These are phyloP conservation scores for Streblospio benedicti DNA, from an alignment of 1,140 invertebrate species.

Conservation along the genomic window DNA sequence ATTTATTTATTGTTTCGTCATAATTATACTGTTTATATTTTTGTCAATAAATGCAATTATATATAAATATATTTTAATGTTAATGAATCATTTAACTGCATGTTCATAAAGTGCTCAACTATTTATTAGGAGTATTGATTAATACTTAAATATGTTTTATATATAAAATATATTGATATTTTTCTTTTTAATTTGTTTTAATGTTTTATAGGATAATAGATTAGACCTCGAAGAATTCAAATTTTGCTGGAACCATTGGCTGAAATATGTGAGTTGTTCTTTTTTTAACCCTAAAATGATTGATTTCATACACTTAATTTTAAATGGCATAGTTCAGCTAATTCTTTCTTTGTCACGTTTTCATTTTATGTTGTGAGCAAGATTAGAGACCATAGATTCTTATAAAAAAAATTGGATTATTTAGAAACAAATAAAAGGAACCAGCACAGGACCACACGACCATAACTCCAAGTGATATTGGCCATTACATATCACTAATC, in stretches of 20 bases:
- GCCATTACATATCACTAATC: no score
- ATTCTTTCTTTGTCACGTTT: not conserved
- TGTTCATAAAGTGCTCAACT: no score
- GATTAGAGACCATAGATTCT: not conserved
- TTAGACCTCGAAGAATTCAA: constrained; percentile 74
- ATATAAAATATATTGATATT: no score
- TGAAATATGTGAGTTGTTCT: constrained; percentile 42
- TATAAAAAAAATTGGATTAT: not conserved
- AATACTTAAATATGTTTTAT: no score
- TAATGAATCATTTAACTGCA: no score
- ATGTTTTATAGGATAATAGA: constrained; percentile 57
- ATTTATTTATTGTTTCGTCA: no score
- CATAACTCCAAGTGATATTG: no score
- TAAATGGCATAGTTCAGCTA: not conserved
- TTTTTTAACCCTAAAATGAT: not conserved
- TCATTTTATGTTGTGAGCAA: not conserved
- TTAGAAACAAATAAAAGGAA: not conserved
- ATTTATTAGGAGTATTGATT: no score
- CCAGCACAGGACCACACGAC: no score
- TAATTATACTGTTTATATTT: no score
- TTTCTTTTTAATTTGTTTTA: not conserved
- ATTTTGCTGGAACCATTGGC: constrained; percentile 49
- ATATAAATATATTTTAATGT: no score
- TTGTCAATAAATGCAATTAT: no score
- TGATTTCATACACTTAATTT: not conserved